Evolutionary conservation across 1,140 invertebrate species (phyloP).

Genomic region (Trichomalopsis sarcophagae): DNA sequence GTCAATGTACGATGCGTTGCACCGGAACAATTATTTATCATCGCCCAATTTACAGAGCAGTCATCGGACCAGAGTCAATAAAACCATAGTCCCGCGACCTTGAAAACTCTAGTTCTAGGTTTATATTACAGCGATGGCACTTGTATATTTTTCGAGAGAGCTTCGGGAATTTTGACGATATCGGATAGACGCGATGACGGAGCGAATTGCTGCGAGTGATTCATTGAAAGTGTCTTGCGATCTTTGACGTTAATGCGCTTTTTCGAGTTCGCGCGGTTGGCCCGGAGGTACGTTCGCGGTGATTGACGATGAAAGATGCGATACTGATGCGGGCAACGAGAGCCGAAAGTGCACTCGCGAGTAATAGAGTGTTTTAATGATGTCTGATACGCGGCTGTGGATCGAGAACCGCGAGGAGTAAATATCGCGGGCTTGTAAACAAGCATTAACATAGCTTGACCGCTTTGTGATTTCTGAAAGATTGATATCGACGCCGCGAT

Average conservation of each 20-base stretch:
- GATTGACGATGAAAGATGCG: conserved; percentile 38
- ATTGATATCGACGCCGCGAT: neutral
- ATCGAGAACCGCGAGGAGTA: no score
- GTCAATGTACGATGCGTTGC: no score
- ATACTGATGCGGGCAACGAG: neutral
- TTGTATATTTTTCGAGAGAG: conserved; percentile 67
- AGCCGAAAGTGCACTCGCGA: neutral
- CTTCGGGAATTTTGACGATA: conserved; percentile 67
- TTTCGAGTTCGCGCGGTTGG: neutral
- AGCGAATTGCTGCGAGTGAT: neutral
- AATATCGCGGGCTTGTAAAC: neutral
- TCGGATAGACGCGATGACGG: neutral
- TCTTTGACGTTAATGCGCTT: conserved; percentile 20
- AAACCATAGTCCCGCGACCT: neutral
- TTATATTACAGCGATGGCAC: conserved; percentile 46
- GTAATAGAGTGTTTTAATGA: neutral
- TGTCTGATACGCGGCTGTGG: neutral
- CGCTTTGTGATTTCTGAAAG: neutral
- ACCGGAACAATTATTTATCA: no score
- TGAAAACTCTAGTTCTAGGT: neutral
- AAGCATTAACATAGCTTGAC: neutral
- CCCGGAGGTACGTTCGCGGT: neutral
- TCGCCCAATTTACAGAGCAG: no score
- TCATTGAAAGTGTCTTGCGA: neutral
- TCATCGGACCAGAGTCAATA: neutral